A percentile compares a stretch with the other conserved stretches of the same genome.
phyloP scores from a whole-genome alignment of 1,140 invertebrate species.

The Caenorhabditis briggsae region DNA sequence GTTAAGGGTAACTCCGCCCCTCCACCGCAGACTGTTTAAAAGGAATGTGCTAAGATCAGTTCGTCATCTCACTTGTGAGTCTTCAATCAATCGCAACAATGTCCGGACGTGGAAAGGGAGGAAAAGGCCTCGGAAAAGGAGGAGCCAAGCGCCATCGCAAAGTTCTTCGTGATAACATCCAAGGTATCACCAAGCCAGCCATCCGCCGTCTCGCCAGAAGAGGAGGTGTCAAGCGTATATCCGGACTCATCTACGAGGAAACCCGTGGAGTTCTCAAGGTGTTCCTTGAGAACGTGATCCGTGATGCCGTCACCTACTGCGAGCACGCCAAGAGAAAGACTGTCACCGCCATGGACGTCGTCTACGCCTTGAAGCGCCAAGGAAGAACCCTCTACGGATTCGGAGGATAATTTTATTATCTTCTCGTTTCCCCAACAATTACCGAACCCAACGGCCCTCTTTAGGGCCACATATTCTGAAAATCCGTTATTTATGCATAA shows the following conservation, averaged over 20 bases:
- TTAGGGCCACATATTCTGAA: slow-evolving; percentile 66
- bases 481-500: neutral
- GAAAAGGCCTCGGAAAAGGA: slow-evolving; percentile 65
- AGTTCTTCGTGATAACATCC: slow-evolving; percentile 84
- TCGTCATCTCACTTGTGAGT: slow-evolving; percentile 34
- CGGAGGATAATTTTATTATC: slow-evolving; percentile 78
- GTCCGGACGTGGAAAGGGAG: slow-evolving; percentile 70
- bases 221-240: slow-evolving; percentile 85
- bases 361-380: slow-evolving; percentile 87
- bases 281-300: slow-evolving; percentile 86
- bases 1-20: neutral
- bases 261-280: slow-evolving; percentile 67
- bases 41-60: neutral
- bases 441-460: slow-evolving; percentile 69
- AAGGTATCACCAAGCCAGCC: slow-evolving; percentile 84
- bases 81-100: slow-evolving; percentile 71
- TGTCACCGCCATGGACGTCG: slow-evolving; percentile 87
- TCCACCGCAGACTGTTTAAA: neutral
- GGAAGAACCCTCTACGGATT: slow-evolving; percentile 83
- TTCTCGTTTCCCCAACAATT: neutral
- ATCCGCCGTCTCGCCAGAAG: slow-evolving; percentile 83
- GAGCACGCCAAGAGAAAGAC: slow-evolving; percentile 87
- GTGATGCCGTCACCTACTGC: slow-evolving; percentile 86
- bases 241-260: slow-evolving; percentile 83
- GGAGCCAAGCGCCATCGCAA: slow-evolving; percentile 68